Percentiles rank a stretch among this genome's conserved stretches.
Conservation (phyloP, 2,888 invertebrate species). For the Pheosia tremula region DNA sequence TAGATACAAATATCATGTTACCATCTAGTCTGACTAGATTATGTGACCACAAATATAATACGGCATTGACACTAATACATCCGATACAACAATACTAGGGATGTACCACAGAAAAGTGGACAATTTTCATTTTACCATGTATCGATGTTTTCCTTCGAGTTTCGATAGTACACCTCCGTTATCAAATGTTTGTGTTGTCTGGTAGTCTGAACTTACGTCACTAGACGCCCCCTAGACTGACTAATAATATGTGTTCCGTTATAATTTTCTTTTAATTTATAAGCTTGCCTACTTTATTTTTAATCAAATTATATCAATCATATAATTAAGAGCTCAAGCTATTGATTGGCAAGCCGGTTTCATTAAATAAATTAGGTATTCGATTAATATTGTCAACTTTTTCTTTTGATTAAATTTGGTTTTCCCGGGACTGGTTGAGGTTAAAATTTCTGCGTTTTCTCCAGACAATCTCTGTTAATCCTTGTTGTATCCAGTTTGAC, state of each 20-base stretch:
- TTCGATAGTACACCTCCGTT: slow-evolving; percentile 23
- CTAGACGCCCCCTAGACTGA: slow-evolving; percentile 36
- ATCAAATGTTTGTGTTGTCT: slow-evolving; percentile 29
- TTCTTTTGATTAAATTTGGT: too few species aligned
- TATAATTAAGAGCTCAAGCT: too few species aligned
- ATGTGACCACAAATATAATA: slow-evolving; percentile 68
- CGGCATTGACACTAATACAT: slow-evolving; percentile 76
- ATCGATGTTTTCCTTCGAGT: slow-evolving; percentile 2
- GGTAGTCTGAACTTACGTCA: slow-evolving; percentile 10
- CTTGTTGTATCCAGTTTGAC: too few species aligned
- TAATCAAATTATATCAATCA: too few species aligned
- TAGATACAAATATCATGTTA: slow-evolving; percentile 63
- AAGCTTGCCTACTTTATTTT: too few species aligned
- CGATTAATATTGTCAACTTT: too few species aligned
- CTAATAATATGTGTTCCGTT: background rate
- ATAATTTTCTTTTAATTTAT: too few species aligned
- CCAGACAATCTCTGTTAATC: too few species aligned
- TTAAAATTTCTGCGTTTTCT: too few species aligned
- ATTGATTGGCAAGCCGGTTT: too few species aligned
- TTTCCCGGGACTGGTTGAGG: too few species aligned
- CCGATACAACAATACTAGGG: slow-evolving; percentile 31
- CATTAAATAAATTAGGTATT: too few species aligned
- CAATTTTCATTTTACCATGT: background rate
- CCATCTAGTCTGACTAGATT: slow-evolving; percentile 61
- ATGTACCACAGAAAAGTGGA: slow-evolving; percentile 12